phyloP scores from a whole-genome alignment of 2,888 invertebrate species.

The Trichogramma evanescens region DNA sequence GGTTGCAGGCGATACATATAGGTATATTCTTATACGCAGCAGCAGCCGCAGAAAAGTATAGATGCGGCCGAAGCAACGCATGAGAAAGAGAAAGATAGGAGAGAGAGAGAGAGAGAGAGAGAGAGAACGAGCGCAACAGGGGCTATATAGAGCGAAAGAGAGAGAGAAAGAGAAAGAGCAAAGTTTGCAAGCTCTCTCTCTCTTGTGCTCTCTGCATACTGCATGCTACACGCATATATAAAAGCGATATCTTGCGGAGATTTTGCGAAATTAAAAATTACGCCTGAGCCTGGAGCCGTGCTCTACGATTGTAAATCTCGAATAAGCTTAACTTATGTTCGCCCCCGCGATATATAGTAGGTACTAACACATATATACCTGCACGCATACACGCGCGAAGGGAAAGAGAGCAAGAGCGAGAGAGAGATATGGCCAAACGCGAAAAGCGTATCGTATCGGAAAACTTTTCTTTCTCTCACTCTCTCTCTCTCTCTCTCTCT shows the following conservation, averaged over 20 bases:
- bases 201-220: not conserved
- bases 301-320: conserved; percentile 19
- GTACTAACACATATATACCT: too few species aligned
- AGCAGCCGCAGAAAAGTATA: conserved; percentile 5
- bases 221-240: not conserved
- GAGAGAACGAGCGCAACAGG: not conserved
- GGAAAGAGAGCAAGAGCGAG: too few species aligned
- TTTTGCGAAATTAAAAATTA: conserved; percentile 25
- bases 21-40: conserved; percentile 5
- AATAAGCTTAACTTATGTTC: conserved; percentile 19
- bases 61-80: not conserved
- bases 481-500: conserved; percentile 2
- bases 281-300: conserved; percentile 5
- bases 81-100: conserved; percentile 3
- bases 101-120: not conserved
- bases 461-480: conserved; percentile 1
- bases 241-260: conserved; percentile 14
- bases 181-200: not conserved
- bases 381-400: too few species aligned
- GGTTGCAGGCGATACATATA: too few species aligned
- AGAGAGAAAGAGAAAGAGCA: not conserved
- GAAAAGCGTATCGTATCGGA: not conserved
- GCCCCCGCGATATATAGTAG: not conserved
- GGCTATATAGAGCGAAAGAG: not conserved
- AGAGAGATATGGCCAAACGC: too few species aligned